Evolutionary conservation across 2,113 vertebrate species (phyloP), one percentile per base, ranked within the genome.

Genomic region (Ochotona princeps): DNA sequence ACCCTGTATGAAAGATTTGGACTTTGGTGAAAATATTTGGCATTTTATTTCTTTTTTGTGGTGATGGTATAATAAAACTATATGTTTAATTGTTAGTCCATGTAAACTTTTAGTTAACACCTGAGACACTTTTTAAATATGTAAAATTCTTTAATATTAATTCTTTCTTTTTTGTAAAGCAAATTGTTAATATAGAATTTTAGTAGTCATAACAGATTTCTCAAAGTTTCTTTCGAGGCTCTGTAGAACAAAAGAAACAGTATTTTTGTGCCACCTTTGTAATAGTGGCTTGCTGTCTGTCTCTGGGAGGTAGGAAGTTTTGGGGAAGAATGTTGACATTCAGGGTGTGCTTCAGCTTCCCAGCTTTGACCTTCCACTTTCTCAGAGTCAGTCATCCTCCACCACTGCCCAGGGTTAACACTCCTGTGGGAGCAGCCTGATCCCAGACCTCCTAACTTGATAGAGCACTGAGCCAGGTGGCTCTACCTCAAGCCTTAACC

Each of bases 101-200:
- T 89, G 1, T 83, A 30, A 82, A 66, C 32, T 81, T n/a, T 15
- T 90, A 72, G 11, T 67, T 47, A 73, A 12, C 60, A 70, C 44
- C 30, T 21, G 66, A 79, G 67, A 44, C 28, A 4, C 4, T 83
- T 35, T 38, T 83, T 63, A 63, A 13, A 81, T n/a, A 4, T 70
- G 1, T 54, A 69, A 26, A 91, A 49, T 75, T 65, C 0, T 3
- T 1, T 35, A 70, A 83, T 8, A 0, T 21, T 69, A 15, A 7
- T 57, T 86, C 5, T 20, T n/a, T 61, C 90, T 66, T 26, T 66
- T 84, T 65, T 65, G 79, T 70, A 93, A 92, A 93, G 18, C 2
- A 57, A 35, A 73, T 32, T 82, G 0, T 89, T 80, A 81, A 57
- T 69, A 86, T 15, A 60, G 12, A 80, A 35, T 54, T 4, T 88